Evolutionary conservation across 2,797 vertebrate species (phyloP).

Genomic region (Myotis daubentonii): DNA sequence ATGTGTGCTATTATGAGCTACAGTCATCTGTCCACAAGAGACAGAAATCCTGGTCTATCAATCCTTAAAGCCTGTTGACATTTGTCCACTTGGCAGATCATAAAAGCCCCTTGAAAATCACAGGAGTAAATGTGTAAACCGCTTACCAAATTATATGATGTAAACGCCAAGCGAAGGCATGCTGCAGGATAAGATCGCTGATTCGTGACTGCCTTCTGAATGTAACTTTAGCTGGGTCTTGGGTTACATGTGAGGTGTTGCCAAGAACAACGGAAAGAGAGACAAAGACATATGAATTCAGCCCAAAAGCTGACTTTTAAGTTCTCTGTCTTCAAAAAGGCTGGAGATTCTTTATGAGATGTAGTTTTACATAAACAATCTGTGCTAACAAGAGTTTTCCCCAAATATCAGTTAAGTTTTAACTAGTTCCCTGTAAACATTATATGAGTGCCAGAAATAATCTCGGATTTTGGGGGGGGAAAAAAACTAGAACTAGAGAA

Average conservation of each 20-base stretch:
- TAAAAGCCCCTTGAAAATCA: constrained; percentile 78
- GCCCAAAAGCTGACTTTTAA: constrained; percentile 69
- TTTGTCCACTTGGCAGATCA: constrained; percentile 82
- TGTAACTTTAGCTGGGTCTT: constrained; percentile 71
- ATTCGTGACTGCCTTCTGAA: constrained; percentile 71
- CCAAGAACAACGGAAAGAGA: constrained; percentile 78
- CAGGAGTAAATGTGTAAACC: constrained; percentile 78
- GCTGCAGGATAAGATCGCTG: constrained; percentile 75
- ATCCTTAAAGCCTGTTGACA: constrained; percentile 78
- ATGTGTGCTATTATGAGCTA: constrained; percentile 60
- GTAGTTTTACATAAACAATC: constrained; percentile 71
- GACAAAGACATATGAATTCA: constrained; percentile 73
- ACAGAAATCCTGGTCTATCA: constrained; percentile 79
- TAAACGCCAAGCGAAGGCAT: constrained; percentile 64
- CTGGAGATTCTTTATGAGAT: constrained; percentile 67
- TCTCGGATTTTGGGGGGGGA: not conserved
- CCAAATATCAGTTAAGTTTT: constrained; percentile 74
- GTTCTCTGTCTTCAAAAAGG: constrained; percentile 73
- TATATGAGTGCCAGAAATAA: constrained; percentile 56
- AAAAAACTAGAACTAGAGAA: not conserved
- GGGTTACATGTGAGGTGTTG: constrained; percentile 70
- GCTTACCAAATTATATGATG: constrained; percentile 76
- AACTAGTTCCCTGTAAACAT: constrained; percentile 62
- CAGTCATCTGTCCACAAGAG: constrained; percentile 74
- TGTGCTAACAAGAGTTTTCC: constrained; percentile 64